Percentiles rank a stretch among this genome's conserved stretches.
These are phyloP conservation scores for Proterorhinus semilunaris DNA, from an alignment of 2,113 vertebrate genomes.

Conservation along the genomic window DNA sequence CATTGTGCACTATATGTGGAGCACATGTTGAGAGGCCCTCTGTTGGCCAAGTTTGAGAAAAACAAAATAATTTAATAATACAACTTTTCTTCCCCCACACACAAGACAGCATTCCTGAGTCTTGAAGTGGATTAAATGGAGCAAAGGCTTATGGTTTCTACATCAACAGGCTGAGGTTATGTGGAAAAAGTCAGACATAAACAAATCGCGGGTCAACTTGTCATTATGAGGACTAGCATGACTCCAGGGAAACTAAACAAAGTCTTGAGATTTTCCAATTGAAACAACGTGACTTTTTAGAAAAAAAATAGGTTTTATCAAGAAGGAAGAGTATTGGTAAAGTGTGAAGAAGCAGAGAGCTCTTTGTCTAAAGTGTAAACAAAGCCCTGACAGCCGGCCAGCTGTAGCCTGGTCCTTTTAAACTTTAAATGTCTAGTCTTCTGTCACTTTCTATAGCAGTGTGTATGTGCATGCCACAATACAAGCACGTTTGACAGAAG, in stretches of 20 bases:
- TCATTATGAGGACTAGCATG: slow-evolving; percentile 10
- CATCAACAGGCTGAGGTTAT: slow-evolving; percentile 35
- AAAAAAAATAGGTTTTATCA: slow-evolving; percentile 3
- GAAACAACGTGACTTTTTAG: slow-evolving; percentile 5
- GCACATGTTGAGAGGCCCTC: slow-evolving; percentile 55
- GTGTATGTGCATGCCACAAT: slow-evolving; percentile 45
- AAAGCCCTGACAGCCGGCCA: slow-evolving; percentile 62
- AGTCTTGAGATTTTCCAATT: slow-evolving; percentile 10
- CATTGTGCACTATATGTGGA: slow-evolving; percentile 37
- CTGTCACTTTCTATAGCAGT: slow-evolving; percentile 43
- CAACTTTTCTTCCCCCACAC: slow-evolving; percentile 45
- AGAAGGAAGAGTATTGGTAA: slow-evolving; percentile 9
- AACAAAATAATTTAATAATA: slow-evolving; percentile 37
- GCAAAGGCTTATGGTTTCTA: slow-evolving; percentile 55
- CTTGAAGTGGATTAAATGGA: slow-evolving; percentile 35
- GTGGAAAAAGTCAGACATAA: slow-evolving; percentile 44
- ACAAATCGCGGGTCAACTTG: slow-evolving; percentile 43
- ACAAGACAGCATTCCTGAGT: slow-evolving; percentile 57
- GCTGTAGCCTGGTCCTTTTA: slow-evolving; percentile 75
- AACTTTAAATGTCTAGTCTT: slow-evolving; percentile 78
- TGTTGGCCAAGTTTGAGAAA: slow-evolving; percentile 46
- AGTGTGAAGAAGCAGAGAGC: not conserved
- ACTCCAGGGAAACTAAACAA: slow-evolving; percentile 17
- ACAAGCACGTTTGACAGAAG: slow-evolving; percentile 62
- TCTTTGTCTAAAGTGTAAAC: slow-evolving; percentile 62